Percentiles rank a stretch among this genome's conserved stretches.
Evolutionary conservation across 2,113 vertebrate species (phyloP).

Genomic region (Leiothrix lutea): DNA sequence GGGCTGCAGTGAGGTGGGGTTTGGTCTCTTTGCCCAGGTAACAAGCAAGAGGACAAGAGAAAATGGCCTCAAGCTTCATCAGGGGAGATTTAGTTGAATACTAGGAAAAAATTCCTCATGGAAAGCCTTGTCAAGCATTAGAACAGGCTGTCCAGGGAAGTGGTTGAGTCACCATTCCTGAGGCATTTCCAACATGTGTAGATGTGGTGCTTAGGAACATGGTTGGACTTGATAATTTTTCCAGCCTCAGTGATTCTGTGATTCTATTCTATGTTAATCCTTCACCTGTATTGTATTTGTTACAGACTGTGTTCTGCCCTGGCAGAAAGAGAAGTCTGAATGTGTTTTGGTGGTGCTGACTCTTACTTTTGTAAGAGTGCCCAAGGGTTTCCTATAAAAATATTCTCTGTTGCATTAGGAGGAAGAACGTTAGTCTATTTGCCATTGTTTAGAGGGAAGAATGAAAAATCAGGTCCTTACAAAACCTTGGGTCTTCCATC

Average conservation of each 20-base stretch:
- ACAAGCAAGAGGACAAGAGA: neutral
- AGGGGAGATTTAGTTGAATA: neutral
- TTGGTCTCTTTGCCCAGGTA: neutral
- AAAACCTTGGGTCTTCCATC: neutral
- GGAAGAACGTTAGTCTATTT: neutral
- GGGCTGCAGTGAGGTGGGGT: accelerated
- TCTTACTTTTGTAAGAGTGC: neutral
- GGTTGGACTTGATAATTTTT: neutral
- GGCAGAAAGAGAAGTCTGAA: neutral
- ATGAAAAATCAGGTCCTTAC: neutral
- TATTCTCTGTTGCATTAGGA: neutral
- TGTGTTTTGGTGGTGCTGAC: neutral
- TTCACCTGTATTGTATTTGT: neutral
- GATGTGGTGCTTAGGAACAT: no score
- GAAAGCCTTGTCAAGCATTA: neutral
- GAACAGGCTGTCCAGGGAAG: neutral
- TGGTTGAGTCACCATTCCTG: neutral
- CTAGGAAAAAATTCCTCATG: neutral
- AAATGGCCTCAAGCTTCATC: neutral
- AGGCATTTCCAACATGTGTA: neutral
- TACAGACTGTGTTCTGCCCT: neutral
- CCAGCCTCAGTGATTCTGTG: accelerated
- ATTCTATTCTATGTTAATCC: neutral
- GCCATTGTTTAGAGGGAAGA: neutral
- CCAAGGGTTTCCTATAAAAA: neutral